Evolutionary conservation across 2,113 vertebrate species (phyloP).

Genomic region (Eclectus roratus): DNA sequence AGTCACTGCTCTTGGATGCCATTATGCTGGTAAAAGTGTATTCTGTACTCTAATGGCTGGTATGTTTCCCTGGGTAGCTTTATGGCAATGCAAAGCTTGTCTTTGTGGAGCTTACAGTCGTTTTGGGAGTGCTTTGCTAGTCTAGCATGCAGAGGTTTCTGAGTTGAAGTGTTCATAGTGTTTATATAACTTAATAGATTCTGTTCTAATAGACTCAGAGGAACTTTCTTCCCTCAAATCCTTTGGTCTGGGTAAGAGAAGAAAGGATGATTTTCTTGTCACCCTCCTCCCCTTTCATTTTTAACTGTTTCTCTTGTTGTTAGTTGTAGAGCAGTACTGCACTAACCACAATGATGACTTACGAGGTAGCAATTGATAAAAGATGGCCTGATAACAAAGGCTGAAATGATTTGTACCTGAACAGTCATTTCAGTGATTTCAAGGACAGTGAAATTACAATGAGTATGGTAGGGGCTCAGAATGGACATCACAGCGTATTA

Average conservation of each 20-base stretch:
- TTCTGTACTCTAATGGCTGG: neutral
- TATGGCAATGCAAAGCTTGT: neutral
- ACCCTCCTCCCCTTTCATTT: neutral
- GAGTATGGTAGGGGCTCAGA: neutral
- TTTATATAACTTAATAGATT: neutral
- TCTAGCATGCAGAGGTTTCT: neutral
- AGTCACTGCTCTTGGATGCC: neutral
- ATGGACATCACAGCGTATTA: neutral
- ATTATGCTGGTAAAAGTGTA: neutral
- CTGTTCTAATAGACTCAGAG: neutral
- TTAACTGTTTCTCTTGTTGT: neutral
- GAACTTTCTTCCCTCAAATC: neutral
- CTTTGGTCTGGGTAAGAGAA: neutral
- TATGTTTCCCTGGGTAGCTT: neutral
- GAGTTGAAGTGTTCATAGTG: neutral
- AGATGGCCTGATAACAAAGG: neutral
- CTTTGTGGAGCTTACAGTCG: neutral
- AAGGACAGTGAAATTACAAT: neutral
- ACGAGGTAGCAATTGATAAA: neutral
- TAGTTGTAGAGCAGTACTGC: neutral
- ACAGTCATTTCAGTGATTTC: neutral
- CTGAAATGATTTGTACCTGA: neutral
- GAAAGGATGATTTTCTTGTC: neutral
- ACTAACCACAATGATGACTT: neutral
- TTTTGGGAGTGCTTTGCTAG: constrained; percentile 16